Percentiles rank a stretch among this genome's conserved stretches.
Conservation (phyloP, 1,140 invertebrate species). For the Mamestra configurata region DNA sequence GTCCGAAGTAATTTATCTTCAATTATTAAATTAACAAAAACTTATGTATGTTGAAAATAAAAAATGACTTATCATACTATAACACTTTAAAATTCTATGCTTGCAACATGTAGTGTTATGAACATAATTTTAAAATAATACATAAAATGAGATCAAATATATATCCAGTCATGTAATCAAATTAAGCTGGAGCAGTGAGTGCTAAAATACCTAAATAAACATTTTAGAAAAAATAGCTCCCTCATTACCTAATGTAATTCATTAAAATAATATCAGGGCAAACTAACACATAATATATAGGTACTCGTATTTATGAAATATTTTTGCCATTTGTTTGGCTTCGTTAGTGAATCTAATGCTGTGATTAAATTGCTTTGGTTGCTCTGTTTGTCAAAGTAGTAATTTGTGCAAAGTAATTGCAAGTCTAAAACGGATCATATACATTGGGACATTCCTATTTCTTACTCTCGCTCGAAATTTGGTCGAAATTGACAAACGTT, state of each 20-base stretch:
- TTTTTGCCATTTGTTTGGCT: slow-evolving; percentile 56
- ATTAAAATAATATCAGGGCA: slow-evolving; percentile 52
- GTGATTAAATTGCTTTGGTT: slow-evolving; percentile 62
- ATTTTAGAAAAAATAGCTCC: slow-evolving; percentile 49
- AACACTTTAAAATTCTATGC: slow-evolving; percentile 59
- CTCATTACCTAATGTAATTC: slow-evolving; percentile 50
- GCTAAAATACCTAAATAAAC: slow-evolving; percentile 54
- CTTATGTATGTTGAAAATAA: slow-evolving; percentile 55
- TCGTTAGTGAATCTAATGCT: slow-evolving; percentile 51
- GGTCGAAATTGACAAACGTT: slow-evolving; percentile 63
- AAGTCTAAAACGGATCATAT: slow-evolving; percentile 45
- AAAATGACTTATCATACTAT: slow-evolving; percentile 49
- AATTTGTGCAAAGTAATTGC: slow-evolving; percentile 53
- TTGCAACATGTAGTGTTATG: slow-evolving; percentile 64
- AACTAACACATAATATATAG: slow-evolving; percentile 49
- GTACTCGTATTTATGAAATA: slow-evolving; percentile 49
- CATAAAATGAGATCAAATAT: slow-evolving; percentile 77
- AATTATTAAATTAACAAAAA: slow-evolving; percentile 61
- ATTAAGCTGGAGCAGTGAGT: slow-evolving; percentile 61
- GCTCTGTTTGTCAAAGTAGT: slow-evolving; percentile 50
- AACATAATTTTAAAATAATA: slow-evolving; percentile 70
- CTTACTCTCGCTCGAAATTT: slow-evolving; percentile 57
- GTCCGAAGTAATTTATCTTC: slow-evolving; percentile 74
- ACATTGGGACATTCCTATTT: slow-evolving; percentile 53
- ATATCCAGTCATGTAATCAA: slow-evolving; percentile 64